Percentiles rank a stretch among this genome's conserved stretches.
These are phyloP conservation scores for Ciconia maguari DNA, from an alignment of 2,113 vertebrate genomes.

Conservation along the genomic window DNA sequence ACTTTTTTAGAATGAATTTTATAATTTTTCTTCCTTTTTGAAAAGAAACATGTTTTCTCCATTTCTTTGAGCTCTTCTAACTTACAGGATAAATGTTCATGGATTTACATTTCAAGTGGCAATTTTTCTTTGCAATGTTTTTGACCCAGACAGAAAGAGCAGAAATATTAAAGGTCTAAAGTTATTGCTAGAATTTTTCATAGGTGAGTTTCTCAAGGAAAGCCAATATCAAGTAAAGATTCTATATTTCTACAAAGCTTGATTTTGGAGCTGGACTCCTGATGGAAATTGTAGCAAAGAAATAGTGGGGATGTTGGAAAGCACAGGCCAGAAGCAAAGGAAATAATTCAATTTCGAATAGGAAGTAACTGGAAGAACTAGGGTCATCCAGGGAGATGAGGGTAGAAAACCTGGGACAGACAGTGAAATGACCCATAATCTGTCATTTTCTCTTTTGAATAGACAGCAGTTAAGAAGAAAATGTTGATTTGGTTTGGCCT, in stretches of 20 bases:
- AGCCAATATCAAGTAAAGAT: neutral
- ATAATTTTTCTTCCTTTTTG: neutral
- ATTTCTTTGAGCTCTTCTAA: neutral
- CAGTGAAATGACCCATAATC: neutral
- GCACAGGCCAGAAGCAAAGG: neutral
- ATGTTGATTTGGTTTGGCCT: neutral
- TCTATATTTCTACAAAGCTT: neutral
- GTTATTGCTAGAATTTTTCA: slow-evolving; percentile 1
- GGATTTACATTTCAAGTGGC: neutral
- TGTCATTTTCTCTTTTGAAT: neutral
- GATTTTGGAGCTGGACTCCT: neutral
- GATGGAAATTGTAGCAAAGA: neutral
- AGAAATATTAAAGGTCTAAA: neutral
- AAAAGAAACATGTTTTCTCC: neutral
- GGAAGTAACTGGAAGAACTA: neutral
- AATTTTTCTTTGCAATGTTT: neutral
- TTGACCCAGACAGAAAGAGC: neutral
- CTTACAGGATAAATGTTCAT: neutral
- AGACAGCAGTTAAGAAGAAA: neutral
- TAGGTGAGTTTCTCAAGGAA: neutral
- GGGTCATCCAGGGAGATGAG: neutral
- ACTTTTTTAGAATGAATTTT: neutral
- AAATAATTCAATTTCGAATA: neutral
- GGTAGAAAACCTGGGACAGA: neutral
- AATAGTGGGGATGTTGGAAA: neutral